Evolutionary conservation across 2,113 vertebrate species (phyloP), one percentile per base, ranked within the genome.

Genomic region (Poecilia latipinna): DNA sequence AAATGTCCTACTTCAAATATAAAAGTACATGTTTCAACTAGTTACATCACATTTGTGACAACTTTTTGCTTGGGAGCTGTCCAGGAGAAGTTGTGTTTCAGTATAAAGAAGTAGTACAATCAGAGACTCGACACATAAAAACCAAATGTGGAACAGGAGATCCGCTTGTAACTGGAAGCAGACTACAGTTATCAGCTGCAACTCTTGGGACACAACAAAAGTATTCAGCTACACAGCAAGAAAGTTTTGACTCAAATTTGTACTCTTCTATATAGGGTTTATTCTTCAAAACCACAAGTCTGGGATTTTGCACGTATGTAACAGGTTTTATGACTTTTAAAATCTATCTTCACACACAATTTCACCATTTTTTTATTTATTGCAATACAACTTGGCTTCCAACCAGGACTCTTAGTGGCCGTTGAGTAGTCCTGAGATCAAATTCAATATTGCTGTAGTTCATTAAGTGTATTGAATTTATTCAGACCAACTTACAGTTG

Each of bases 11-110:
- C n/a, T 48, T 64, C 29, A 37, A 57, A 26, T 62, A 61, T 69
- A 54, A 64, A 72, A 69, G 29, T 19, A 63, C 11, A 1, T 57
- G 65, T 88, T 80, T 82, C 68, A 86, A 39, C 61, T 54, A 32
- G 22, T 86, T 81, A 72, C 80, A 79, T 74, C 80, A 84, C 10
- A 32, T 19, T 42, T 66, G 64, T 65, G 48, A 35, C 72, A 70
- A 65, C 29, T 28, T 63, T 10, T 77, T 68, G 83, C 48, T 19
- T 6, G 11, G 54, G 51, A 29, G 67, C 54, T 42, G 62, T 26
- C 74, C 75, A 61, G 44, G 60, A 37, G 31, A 74, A 37, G 24
- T 67, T 69, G 63, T 80, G 57, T 73, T 67, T 77, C 74, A 79
- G 17, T 81, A 70, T 57, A 24, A 67, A 68, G 61, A n/a, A 78